phyloP scores from a whole-genome alignment of 2,113 vertebrate genomes.

The Callaeas wilsoni region DNA sequence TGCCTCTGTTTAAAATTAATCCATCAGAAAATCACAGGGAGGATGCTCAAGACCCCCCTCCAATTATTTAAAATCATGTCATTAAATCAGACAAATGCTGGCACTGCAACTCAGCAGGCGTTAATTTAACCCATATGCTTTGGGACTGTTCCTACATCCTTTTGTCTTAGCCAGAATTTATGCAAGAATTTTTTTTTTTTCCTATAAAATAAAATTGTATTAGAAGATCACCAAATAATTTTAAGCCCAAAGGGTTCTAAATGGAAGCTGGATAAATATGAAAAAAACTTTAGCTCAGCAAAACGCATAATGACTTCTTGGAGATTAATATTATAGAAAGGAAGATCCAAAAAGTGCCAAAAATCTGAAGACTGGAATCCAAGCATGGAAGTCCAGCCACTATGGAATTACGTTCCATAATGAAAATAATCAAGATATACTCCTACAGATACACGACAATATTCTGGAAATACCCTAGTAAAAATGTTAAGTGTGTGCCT shows the following conservation, averaged over 20 bases:
- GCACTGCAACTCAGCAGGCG: constrained; percentile 50
- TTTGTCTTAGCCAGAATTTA: constrained; percentile 44
- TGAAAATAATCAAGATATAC: background rate
- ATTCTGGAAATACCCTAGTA: background rate
- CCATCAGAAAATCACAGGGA: constrained; percentile 43
- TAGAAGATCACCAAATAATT: background rate
- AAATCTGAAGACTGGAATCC: background rate
- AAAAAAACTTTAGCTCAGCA: background rate
- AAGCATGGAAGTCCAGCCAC: background rate
- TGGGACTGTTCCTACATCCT: constrained; percentile 46
- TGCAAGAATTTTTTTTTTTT: background rate
- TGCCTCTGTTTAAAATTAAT: constrained; percentile 52
- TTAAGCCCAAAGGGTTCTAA: background rate
- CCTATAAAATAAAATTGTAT: background rate
- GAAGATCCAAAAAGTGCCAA: background rate
- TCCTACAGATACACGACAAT: background rate
- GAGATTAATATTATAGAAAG: background rate
- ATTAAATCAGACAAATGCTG: constrained; percentile 60
- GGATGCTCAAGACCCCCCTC: constrained; percentile 36
- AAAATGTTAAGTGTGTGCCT: background rate
- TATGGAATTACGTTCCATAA: background rate
- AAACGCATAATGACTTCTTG: background rate
- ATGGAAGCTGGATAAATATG: background rate
- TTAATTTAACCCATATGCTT: constrained; percentile 63
- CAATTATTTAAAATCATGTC: constrained; percentile 54